phyloP scores from a whole-genome alignment of 2,113 vertebrate genomes.

The Nyctibius bracteatus region DNA sequence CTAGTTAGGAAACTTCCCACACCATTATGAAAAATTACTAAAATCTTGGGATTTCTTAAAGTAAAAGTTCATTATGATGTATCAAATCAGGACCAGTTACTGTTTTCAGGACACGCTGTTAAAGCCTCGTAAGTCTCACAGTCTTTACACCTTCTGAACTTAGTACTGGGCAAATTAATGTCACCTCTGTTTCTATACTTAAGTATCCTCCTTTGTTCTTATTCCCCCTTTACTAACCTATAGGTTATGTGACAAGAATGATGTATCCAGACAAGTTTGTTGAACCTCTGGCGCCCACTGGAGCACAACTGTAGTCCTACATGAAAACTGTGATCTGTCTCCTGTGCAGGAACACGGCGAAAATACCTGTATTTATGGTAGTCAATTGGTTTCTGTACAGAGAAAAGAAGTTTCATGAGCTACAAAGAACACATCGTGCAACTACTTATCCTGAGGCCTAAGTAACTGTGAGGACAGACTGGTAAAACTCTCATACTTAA shows the following conservation, averaged over 20 bases:
- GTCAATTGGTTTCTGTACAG: constrained; percentile 84
- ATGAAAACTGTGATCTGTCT: constrained; percentile 93
- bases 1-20: background rate
- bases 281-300: constrained; percentile 90
- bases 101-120: background rate
- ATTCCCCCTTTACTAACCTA: constrained; percentile 76
- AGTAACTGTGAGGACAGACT: background rate
- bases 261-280: constrained; percentile 95
- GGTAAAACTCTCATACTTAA: background rate
- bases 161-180: background rate
- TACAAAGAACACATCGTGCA: background rate
- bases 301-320: constrained; percentile 91
- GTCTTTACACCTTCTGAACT: background rate
- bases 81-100: background rate
- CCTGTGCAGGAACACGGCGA: constrained; percentile 84
- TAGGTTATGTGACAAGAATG: constrained; percentile 95
- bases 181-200: background rate
- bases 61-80: background rate
- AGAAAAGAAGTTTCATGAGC: background rate
- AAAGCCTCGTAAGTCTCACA: background rate
- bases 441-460: background rate
- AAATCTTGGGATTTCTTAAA: background rate
- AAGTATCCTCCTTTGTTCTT: background rate
- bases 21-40: background rate
- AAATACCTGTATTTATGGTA: constrained; percentile 91